Conservation (phyloP, 2,797 vertebrate genomes). For the Synanceia verrucosa region DNA sequence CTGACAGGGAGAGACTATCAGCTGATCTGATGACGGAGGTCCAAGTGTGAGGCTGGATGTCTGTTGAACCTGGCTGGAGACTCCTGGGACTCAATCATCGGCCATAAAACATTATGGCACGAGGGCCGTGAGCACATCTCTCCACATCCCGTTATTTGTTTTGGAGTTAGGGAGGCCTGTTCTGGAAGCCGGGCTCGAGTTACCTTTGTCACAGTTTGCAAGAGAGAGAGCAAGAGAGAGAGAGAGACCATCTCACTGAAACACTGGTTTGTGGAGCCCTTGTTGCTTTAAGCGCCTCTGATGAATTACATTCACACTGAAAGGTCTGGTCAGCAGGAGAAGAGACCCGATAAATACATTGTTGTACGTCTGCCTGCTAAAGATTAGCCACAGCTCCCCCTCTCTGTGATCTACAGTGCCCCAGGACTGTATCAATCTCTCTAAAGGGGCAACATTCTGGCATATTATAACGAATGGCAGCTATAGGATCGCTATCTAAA, state of each 20-base stretch:
- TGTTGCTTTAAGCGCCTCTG: constrained; percentile 76
- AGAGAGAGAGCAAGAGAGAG: constrained; percentile 22
- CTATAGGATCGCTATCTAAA: constrained; percentile 73
- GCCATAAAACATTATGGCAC: constrained; percentile 77
- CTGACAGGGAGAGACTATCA: constrained; percentile 61
- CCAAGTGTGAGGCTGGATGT: constrained; percentile 69
- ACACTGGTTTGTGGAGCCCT: constrained; percentile 72
- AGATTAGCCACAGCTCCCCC: constrained; percentile 74
- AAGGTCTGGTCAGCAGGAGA: constrained; percentile 77
- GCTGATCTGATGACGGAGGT: constrained; percentile 79
- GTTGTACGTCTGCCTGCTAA: constrained; percentile 72
- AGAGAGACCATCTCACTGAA: constrained; percentile 65
- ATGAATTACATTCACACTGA: constrained; percentile 79
- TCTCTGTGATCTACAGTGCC: constrained; percentile 77
- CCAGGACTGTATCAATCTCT: constrained; percentile 78
- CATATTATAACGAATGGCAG: constrained; percentile 77
- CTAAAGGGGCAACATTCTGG: constrained; percentile 81
- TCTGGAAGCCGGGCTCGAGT: constrained; percentile 48
- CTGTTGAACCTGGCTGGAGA: constrained; percentile 78
- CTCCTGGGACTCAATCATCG: constrained; percentile 79
- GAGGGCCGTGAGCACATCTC: constrained; percentile 69
- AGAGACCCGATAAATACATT: constrained; percentile 76
- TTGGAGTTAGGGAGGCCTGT: constrained; percentile 64
- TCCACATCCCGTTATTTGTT: constrained; percentile 75
- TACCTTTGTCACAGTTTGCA: constrained; percentile 71